These are phyloP conservation scores for Trissonchulus sp. DNA, from an alignment of 2,888 invertebrate species.

Conservation along the genomic window DNA sequence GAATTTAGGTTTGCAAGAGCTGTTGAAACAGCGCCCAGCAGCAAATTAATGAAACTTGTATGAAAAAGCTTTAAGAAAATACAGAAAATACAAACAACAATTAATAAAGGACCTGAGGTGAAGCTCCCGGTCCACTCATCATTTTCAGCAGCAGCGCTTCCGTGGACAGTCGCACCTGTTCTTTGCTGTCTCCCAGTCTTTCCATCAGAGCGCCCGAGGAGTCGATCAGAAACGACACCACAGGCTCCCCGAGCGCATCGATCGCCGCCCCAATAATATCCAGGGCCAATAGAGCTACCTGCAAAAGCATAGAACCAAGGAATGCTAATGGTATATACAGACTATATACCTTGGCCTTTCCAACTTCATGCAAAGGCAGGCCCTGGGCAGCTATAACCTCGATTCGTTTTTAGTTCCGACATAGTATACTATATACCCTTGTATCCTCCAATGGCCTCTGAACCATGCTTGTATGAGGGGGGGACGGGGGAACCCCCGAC, in stretches of 20 bases:
- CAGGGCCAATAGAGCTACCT: constrained; percentile 37
- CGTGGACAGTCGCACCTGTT: constrained; percentile 31
- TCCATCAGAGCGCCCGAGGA: constrained; percentile 33
- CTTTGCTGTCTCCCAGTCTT: constrained; percentile 35
- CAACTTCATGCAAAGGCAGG: no score
- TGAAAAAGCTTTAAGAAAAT: constrained; percentile 25
- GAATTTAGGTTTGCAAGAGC: no score
- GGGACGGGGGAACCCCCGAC: no score
- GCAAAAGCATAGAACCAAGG: constrained; percentile 26
- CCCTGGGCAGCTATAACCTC: no score
- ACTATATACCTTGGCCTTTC: no score
- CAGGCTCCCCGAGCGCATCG: constrained; percentile 33
- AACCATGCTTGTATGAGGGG: no score
- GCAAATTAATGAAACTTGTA: constrained; percentile 29
- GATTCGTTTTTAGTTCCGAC: no score
- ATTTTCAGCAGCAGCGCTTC: constrained; percentile 30
- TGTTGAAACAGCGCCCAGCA: no score
- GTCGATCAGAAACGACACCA: constrained; percentile 36
- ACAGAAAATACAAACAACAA: background rate
- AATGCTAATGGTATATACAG: no score
- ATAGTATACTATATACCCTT: no score
- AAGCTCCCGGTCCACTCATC: constrained; percentile 27
- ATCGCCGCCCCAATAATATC: constrained; percentile 35
- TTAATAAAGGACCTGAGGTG: constrained; percentile 33
- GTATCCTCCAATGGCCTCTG: no score